Evolutionary conservation across 2,797 vertebrate species (phyloP).

Genomic region (Micromesistius poutassou): DNA sequence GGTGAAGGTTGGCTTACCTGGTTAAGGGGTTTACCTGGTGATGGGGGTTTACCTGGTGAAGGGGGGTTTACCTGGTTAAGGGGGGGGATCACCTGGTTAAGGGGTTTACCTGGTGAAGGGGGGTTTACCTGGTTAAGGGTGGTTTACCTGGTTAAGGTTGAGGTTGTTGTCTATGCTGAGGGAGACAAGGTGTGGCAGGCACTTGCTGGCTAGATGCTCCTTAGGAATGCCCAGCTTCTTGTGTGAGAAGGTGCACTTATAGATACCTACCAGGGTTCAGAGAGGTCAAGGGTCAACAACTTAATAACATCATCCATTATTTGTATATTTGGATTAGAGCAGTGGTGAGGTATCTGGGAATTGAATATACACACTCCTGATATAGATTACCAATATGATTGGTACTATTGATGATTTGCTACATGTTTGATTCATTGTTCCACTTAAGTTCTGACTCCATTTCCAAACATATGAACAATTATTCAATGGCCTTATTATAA

Average conservation of each 20-base stretch:
- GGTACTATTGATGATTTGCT: neutral
- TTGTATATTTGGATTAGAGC: neutral
- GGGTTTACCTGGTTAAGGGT: neutral
- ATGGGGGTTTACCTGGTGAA: too few relatives aligned
- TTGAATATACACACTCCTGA: too few relatives aligned
- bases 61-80: neutral
- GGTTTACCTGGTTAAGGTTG: conserved; percentile 87
- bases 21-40: conserved; percentile 68
- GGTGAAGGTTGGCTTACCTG: neutral
- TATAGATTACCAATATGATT: neutral
- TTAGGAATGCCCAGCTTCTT: conserved; percentile 98
- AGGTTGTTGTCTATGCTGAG: conserved; percentile 98
- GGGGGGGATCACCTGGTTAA: neutral
- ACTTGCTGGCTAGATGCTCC: conserved; percentile 92
- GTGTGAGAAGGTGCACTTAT: conserved; percentile 97
- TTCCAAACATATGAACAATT: too few relatives aligned
- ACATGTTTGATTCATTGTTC: neutral
- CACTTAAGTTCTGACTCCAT: too few relatives aligned
- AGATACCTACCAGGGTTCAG: conserved; percentile 81
- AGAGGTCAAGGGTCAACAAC: neutral
- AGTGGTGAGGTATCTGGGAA: neutral
- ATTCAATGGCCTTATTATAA: too few relatives aligned
- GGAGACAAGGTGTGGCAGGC: conserved; percentile 91
- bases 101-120: neutral
- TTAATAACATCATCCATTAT: neutral